phyloP scores from a whole-genome alignment of 2,797 vertebrate species.

The Anguilla obscura region DNA sequence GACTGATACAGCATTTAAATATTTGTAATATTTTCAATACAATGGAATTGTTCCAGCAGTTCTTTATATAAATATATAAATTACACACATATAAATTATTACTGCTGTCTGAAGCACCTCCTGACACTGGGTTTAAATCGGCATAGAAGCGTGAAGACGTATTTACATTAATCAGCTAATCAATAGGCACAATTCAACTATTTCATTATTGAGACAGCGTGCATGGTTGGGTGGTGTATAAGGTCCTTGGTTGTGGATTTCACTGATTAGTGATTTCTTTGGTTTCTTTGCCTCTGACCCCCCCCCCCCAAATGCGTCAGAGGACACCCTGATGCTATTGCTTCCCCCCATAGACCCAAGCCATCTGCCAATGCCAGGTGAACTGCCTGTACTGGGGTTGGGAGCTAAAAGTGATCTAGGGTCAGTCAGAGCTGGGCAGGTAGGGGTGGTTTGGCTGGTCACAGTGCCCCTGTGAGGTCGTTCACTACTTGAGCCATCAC shows the following conservation, averaged over 20 bases:
- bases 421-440: neutral
- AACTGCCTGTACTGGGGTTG: neutral
- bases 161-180: neutral
- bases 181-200: neutral
- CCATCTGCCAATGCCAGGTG: neutral
- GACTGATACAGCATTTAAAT: neutral
- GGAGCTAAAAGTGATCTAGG: neutral
- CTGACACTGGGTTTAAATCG: neutral
- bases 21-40: neutral
- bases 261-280: neutral
- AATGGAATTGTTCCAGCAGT: neutral
- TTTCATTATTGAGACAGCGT: neutral
- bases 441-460: neutral
- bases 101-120: neutral
- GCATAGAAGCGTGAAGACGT: neutral
- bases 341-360: neutral
- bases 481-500: slow-evolving; percentile 66
- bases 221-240: neutral
- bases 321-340: neutral
- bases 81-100: neutral
- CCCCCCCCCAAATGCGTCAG: too few species aligned
- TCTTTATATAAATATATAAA: neutral
- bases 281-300: neutral
- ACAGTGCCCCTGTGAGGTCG: slow-evolving; percentile 75
- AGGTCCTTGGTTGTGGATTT: slow-evolving; percentile 2